Percentiles rank a stretch among this genome's conserved stretches.
phyloP scores from a whole-genome alignment of 2,113 vertebrate species.

The Cyprinodon tularosa region DNA sequence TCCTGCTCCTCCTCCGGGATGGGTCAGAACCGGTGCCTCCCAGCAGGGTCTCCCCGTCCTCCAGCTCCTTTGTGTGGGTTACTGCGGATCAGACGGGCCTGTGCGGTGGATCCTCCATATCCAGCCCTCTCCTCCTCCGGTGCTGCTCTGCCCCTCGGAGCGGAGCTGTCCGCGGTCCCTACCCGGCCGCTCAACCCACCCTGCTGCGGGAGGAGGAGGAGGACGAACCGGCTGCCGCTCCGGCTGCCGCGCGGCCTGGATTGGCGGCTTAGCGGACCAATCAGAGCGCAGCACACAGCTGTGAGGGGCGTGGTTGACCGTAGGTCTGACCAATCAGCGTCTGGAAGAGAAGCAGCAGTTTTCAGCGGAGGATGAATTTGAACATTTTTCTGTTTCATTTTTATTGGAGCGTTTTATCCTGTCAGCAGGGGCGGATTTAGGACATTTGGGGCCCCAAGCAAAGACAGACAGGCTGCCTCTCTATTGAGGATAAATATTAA shows the following conservation, averaged over 20 bases:
- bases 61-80: slow-evolving; percentile 67
- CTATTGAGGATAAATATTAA: too few species aligned
- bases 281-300: neutral
- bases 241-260: neutral
- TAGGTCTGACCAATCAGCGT: slow-evolving; percentile 35
- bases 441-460: too few species aligned
- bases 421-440: too few species aligned
- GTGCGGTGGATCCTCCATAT: slow-evolving; percentile 86
- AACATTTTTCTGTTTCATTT: neutral
- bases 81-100: slow-evolving; percentile 83
- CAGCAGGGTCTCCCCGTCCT: slow-evolving; percentile 48
- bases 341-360: neutral
- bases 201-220: slow-evolving; percentile 71
- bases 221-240: slow-evolving; percentile 35
- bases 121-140: slow-evolving; percentile 87
- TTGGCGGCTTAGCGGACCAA: slow-evolving; percentile 7
- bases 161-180: slow-evolving; percentile 89
- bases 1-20: slow-evolving; percentile 66
- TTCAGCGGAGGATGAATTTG: neutral
- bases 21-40: slow-evolving; percentile 59
- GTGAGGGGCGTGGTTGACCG: slow-evolving; percentile 14
- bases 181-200: slow-evolving; percentile 83
- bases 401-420: neutral
- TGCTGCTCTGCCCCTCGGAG: slow-evolving; percentile 81
- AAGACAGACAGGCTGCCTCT: too few species aligned